Evolutionary conservation across 2,113 vertebrate genomes (phyloP), one percentile per base, ranked within the genome.

Genomic region (Loxodonta africana): DNA sequence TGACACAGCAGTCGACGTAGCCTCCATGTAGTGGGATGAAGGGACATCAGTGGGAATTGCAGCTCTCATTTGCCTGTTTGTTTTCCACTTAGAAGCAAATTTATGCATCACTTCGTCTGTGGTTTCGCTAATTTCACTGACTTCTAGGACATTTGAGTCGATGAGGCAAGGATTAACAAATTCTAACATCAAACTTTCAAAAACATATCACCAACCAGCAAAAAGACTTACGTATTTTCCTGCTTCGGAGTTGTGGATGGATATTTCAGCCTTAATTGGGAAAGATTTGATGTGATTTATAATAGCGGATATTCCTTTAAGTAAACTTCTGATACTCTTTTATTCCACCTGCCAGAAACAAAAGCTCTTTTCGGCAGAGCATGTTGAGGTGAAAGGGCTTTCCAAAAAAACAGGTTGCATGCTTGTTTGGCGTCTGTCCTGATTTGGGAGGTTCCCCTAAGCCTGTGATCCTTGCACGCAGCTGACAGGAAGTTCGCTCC

Each of bases 81-180:
- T 76, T 94, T 94, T 69, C 44, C 84, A 76, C 48, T 97, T 96
- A 53, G 94, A 95, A 95, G 87, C 41, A 91, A 46, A 37, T 7
- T 71, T 93, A 85, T 77, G 63, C 92, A 87, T 86, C 76, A 90
- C 83, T 53, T 37, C 62, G 44, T 80, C 83, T 46, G 20, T 92
- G 30, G 63, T 63, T 88, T 90, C 80, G 44, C 9, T 90, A 18
- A 93, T 92, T 96, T 86, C 63, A 93, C 67, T 63, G 76, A 91
- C 30, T 91, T 57, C 83, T 91, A 77, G 91, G 15, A 95, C 46
- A n/a, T 90, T 57, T 94, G 30, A 90, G 41, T 89, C 83, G 82
- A 82, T 60, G 81, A 94, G 18, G 51, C 76, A 80, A 96, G 69
- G 33, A 89, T 57, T 37, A 83, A 62, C 62, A 88, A 67, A 33